A percentile compares a stretch with the other conserved stretches of the same genome.
These are phyloP conservation scores for Plectrocnemia conspersa DNA, from an alignment of 1,140 invertebrate species.

Conservation along the genomic window DNA sequence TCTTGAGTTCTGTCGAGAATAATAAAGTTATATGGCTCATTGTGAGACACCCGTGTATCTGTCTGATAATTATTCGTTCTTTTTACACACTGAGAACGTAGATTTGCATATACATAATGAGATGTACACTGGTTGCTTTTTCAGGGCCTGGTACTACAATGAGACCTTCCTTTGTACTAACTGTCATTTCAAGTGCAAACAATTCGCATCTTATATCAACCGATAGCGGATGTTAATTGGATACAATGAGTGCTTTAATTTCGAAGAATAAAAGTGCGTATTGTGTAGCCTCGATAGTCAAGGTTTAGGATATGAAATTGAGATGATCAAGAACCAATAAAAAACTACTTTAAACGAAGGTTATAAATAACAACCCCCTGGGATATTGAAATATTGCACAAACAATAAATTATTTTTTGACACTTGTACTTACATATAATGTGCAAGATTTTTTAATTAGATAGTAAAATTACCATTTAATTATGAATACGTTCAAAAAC, in stretches of 20 bases:
- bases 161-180: neutral
- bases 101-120: constrained; percentile 14
- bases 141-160: neutral
- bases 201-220: neutral
- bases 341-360: no score
- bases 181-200: neutral
- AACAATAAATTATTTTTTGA: no score
- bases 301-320: neutral
- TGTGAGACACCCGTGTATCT: no score
- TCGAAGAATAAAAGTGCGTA: neutral
- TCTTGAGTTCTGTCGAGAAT: constrained; percentile 5
- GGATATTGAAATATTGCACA: no score
- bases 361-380: no score
- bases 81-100: neutral
- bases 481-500: no score
- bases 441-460: no score
- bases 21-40: constrained; percentile 11
- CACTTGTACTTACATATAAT: no score
- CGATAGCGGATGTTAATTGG: neutral
- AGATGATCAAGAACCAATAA: no score
- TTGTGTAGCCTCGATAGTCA: neutral
- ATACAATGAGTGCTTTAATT: neutral
- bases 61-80: constrained; percentile 1
- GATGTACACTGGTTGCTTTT: no score
- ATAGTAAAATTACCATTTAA: no score